Evolutionary conservation across 2,113 vertebrate species (phyloP).

Genomic region (Sialia sialis): DNA sequence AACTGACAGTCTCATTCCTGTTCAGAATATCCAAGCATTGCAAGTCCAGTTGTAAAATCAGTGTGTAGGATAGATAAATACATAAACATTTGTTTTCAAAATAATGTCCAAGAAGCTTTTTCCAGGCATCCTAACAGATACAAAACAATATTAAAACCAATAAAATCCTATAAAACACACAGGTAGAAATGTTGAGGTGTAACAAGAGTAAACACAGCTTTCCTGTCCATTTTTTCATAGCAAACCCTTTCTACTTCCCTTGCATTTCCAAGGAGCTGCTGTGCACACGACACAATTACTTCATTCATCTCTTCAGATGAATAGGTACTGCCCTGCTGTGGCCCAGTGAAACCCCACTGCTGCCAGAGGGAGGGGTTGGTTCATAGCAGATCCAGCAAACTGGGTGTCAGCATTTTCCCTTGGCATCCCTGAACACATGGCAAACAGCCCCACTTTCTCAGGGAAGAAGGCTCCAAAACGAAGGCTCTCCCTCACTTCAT

Average conservation of each 20-base stretch:
- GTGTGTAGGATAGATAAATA: neutral
- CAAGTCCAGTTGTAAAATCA: neutral
- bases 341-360: neutral
- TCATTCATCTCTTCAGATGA: neutral
- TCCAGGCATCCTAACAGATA: neutral
- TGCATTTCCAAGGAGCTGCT: neutral
- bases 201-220: neutral
- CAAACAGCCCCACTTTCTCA: neutral
- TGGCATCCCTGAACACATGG: fast-evolving
- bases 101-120: neutral
- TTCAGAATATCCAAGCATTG: neutral
- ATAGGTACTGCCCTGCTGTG: neutral
- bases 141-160: neutral
- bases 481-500: neutral
- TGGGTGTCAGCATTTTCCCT: neutral
- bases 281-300: fast-evolving
- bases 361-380: neutral
- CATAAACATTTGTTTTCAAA: neutral
- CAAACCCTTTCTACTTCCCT: neutral
- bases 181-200: neutral
- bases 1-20: neutral
- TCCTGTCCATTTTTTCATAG: neutral
- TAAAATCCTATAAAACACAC: neutral
- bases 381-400: neutral
- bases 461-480: neutral